Conservation (phyloP, 2,113 vertebrate species). For the Dasypus novemcinctus region DNA sequence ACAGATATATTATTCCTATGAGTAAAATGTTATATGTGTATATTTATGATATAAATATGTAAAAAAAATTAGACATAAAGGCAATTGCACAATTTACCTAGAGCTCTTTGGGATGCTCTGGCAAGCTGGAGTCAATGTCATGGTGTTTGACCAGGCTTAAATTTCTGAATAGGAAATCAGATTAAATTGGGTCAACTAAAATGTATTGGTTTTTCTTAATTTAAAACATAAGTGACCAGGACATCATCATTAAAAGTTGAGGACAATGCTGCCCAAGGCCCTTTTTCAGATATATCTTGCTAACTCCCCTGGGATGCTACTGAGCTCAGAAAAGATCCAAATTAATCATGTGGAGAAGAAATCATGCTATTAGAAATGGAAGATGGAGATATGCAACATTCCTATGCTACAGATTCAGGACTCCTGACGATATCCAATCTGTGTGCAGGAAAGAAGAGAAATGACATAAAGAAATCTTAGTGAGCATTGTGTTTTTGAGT, state of each 20-base stretch:
- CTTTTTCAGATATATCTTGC: not conserved
- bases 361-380: not conserved
- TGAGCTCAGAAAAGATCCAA: not conserved
- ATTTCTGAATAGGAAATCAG: not conserved
- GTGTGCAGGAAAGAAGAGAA: not conserved
- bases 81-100: not conserved
- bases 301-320: not conserved
- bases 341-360: constrained; percentile 1
- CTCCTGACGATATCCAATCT: not conserved
- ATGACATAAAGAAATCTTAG: not conserved
- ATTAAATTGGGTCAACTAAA: not conserved
- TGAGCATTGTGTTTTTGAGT: not conserved
- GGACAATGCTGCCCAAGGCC: not conserved
- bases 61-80: constrained; percentile 1
- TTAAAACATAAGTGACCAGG: not conserved
- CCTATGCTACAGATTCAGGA: not conserved
- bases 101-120: not conserved
- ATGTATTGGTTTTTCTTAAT: not conserved
- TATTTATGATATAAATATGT: not conserved
- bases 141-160: not conserved
- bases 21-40: not conserved
- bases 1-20: constrained; percentile 37
- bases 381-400: not conserved
- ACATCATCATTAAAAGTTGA: not conserved
- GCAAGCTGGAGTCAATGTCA: not conserved